Conservation (phyloP, 2,888 invertebrate genomes). For the Neria commutata region DNA sequence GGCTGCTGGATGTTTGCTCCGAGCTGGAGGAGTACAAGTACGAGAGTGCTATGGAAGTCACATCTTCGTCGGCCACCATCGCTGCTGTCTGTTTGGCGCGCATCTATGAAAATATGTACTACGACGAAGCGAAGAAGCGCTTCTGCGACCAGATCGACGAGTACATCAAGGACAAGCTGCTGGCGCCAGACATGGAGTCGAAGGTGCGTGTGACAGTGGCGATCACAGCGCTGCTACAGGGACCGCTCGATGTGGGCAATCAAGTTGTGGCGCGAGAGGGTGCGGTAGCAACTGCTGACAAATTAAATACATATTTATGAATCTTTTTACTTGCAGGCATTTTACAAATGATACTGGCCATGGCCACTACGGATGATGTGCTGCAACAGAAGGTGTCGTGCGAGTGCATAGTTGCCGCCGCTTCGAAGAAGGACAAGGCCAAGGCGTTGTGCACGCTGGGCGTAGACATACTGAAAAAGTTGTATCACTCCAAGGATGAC, state of each 20-base stretch:
- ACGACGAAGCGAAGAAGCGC: slow-evolving; percentile 78
- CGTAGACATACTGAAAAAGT: slow-evolving; percentile 87
- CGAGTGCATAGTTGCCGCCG: slow-evolving; percentile 95
- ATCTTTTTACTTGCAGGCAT: slow-evolving; percentile 63
- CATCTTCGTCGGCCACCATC: slow-evolving; percentile 86
- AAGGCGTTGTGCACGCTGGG: slow-evolving; percentile 87
- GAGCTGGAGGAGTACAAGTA: slow-evolving; percentile 92
- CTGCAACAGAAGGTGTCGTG: slow-evolving; percentile 93
- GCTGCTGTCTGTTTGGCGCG: slow-evolving; percentile 88
- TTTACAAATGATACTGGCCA: slow-evolving; percentile 93
- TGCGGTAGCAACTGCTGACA: slow-evolving; percentile 35
- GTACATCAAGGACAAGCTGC: slow-evolving; percentile 83
- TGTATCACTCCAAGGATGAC: slow-evolving; percentile 90
- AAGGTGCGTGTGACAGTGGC: slow-evolving; percentile 87
- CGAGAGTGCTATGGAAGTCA: slow-evolving; percentile 89
- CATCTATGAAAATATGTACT: slow-evolving; percentile 95
- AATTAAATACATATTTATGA: background rate
- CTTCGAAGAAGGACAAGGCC: slow-evolving; percentile 97
- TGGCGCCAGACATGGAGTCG: slow-evolving; percentile 86
- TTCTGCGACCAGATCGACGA: slow-evolving; percentile 82
- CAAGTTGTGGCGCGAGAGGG: slow-evolving; percentile 81
- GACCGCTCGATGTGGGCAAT: slow-evolving; percentile 94
- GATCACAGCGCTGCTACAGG: slow-evolving; percentile 85
- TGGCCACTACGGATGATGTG: slow-evolving; percentile 92
- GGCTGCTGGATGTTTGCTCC: slow-evolving; percentile 89